These are phyloP conservation scores for Scrobipalpa costella DNA, from an alignment of 2,888 invertebrate genomes.

Conservation along the genomic window DNA sequence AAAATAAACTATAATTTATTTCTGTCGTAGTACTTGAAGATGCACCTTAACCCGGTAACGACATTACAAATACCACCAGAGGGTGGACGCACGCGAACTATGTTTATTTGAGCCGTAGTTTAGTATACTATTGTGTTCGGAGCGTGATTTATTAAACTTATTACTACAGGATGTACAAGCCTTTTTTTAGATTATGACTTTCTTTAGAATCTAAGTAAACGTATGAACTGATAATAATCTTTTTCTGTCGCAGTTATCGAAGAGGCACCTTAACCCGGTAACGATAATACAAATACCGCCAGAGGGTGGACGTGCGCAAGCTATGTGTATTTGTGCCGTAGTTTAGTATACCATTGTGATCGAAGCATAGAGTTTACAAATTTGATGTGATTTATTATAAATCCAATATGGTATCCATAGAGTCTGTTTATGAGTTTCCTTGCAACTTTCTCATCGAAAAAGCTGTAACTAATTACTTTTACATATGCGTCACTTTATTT, in stretches of 20 bases:
- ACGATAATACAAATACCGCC: neutral
- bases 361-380: neutral
- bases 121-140: conserved; percentile 2
- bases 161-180: too few relatives aligned
- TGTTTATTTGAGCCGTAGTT: conserved; percentile 5
- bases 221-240: neutral
- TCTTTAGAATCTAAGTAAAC: too few relatives aligned
- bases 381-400: neutral
- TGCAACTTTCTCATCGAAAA: too few relatives aligned
- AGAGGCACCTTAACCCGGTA: neutral
- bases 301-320: neutral
- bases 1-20: neutral
- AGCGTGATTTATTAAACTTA: neutral
- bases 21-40: neutral
- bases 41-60: neutral
- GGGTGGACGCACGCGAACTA: neutral
- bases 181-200: too few relatives aligned
- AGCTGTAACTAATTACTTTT: too few relatives aligned
- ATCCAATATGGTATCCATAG: too few relatives aligned
- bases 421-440: too few relatives aligned
- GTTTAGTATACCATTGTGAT: conserved; percentile 7
- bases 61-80: neutral
- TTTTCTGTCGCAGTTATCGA: neutral
- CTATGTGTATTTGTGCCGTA: conserved; percentile 5
- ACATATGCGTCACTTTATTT: too few relatives aligned